Base-by-base conservation (phyloP, 2,888 invertebrate species). In the Polymixis flavicincta region DNA sequence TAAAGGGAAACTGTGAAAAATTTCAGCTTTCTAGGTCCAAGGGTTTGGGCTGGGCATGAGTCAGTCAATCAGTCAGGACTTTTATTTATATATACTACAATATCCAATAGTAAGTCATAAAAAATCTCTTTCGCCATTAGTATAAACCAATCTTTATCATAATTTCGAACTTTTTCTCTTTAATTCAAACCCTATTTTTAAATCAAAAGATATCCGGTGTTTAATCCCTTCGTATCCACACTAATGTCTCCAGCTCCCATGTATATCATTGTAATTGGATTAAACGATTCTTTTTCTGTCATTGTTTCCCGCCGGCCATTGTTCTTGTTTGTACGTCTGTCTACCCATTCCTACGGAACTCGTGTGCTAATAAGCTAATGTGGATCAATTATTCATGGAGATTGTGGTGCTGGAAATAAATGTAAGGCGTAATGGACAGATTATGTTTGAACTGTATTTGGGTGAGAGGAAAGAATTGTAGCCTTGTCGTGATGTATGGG, bases 311-410 rank as follows among this genome's bases (percentile, higher is more conserved):
- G 90, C 90, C 89, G 91, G 84, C 95, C 93, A 96, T 96, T 96
- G 96, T 96, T 95, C 89, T 89, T 89, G 89, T 91, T 87, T 91
- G 93, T 93, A 88, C 91, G 91, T 93, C 87, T 92, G 92, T 92
- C 85, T 89, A 90, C 89, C 83, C 74, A 71, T 84, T 83, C 71
- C 78, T 76, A 80, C 85, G 65, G 78, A 78, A 78, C 71, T 86
- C 88, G 93, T 94, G 93, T 93, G 95, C 95, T 96, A 95, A 95
- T 96, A 95, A 95, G 92, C 88, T 94, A 95, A 95, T 95, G 94
- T 90, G 92, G 91, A 93, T 92, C 94, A 92, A 95, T 95, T 93
- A 93, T 92, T 96, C 94, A 94, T 93, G 89, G 86, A 81, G 95
- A 95, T 95, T 93, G 87, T 85, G 89, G 86, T 70, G 71, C 67